Base-by-base conservation (phyloP, 1,140 invertebrate species). In the Archivesica marissinica region DNA sequence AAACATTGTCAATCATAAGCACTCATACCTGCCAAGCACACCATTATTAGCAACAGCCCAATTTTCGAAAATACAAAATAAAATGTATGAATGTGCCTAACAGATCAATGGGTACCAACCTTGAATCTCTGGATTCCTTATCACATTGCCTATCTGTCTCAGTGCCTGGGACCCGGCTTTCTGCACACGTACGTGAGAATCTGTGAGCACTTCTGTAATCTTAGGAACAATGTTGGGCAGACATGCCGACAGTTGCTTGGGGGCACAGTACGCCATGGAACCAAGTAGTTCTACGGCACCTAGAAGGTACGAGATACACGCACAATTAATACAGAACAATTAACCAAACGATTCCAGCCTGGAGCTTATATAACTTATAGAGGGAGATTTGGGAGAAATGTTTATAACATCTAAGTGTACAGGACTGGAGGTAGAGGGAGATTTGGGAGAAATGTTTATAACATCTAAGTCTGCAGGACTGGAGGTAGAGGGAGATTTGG, bases 171-270 rank as follows among this genome's bases (percentile, higher is more conserved):
- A 97, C 20, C 98, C 98, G 23, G 98, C 97, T 92, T 98, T 97
- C 95, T 99, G 98, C n/a, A 99, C 99, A 95, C 99, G 98, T 79
- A 97, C 96, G 91, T 99, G 99, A 0, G 99, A 99, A 94, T 99
- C 99, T 83, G 98, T 98, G 9, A 99, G 94, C 23, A 99, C 97
- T 95, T 99, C 98, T 72, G 99, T 99, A 17, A 99, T 94, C 91
- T 99, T 98, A n/a, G 99, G 99, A 33, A 99, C 99, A 93, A 99
- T 99, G 91, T 96, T 98, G 0, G 99, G 99, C 70, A 99, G 95
- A 93, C 98, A 99, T 3, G 98, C 99, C 35, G 98, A 99, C 54
- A 99, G 94, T 94, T 99, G 99, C 94, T 99, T 99, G 0, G 99
- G 99, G 9, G 99, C 99, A 95, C 99, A 99, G 94, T 97, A 99